Base-by-base conservation (phyloP, 2,797 vertebrate genomes). In the Microhierax caerulescens region DNA sequence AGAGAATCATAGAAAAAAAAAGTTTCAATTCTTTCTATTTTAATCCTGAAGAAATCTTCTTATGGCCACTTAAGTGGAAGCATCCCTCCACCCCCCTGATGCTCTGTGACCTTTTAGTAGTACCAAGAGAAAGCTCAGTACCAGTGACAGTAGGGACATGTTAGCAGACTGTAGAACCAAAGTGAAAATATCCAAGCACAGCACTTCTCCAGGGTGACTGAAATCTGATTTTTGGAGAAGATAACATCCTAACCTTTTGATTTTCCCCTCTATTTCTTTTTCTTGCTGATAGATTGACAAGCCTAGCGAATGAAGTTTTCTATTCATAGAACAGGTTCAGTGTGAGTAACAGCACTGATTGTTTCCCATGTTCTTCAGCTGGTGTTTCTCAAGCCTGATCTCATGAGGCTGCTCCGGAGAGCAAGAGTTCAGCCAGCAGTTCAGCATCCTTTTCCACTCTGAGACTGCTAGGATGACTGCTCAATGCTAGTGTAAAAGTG, bases 211-310 rank as follows among this genome's bases (percentile, higher is more conserved):
- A 17, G 61, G 60, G 89, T 92, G 90, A 93, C 77, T 92, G 85
- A 92, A 94, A 90, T 82, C 63, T 76, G 95, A 93, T 97, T 97
- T 95, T 77, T 82, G 67, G 90, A 86, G 67, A 85, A 5, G 67
- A 65, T 82, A 96, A 84, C 67, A 93, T 94, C 79, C 94, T 81
- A 97, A 96, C 88, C 92, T 97, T 96, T 95, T 96, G 92, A 85
- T 95, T 94, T 96, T 68, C 45, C 59, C 45, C 85, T 89, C 83
- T 79, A 25, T 86, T 92, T 92, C 85, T 82, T 82, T 89, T 74
- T 24, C 79, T 60, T 37, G 50, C 53, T 87, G 90, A 80, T 81
- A 92, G 90, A 93, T 51, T 95, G 94, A 89, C 77, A 89, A 64
- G 80, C 41, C 34, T 72, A 30, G 77, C 88, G 95, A 80, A 60